Evolutionary conservation across 2,888 invertebrate genomes (phyloP), one percentile per base, ranked within the genome.

Genomic region (Idaea aversata): DNA sequence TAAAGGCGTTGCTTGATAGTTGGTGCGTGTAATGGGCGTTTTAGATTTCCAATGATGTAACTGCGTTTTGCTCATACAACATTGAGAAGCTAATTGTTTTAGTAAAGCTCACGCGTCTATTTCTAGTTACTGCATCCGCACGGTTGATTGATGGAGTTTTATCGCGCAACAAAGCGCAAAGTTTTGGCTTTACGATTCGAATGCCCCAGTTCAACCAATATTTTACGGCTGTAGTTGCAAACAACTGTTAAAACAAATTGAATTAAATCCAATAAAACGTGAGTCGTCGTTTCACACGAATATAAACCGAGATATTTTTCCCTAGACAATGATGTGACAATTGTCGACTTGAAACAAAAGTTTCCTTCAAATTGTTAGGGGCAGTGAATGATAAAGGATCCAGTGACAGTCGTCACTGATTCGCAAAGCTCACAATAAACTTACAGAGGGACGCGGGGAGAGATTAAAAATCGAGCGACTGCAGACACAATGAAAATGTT

Each of bases 381-480:
- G 66, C 66, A 72, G 73, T 75, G 72, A 70, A 79, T 79, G 77
- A 78, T 75, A 77, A 80, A 76, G 79, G 78, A 81, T 80, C 75
- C 76, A 77, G 75, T 83, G 81, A 80, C 77, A 78, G 81, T 77
- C 80, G 72, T 76, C 80, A 84, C 83, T 83, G 84, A 83, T 82
- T 82, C 77, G 77, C 81, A 84, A 86, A 85, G 85, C 86, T 81
- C 80, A 86, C 88, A 88, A 89, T 89, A 88, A 88, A 91, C 88
- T 90, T 88, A 88, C 85, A 84, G 84, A 83, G 81, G 80, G 82
- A 83, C 79, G 81, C 77, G 77, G 75, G 80, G 84, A 85, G 85
- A 92, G 91, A 91, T 91, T 91, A 92, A 92, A 92, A 92, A 91
- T 91, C 91, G 90, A 90, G 90, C 87, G 89, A 87, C 82, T 86